Percentiles rank a stretch among this genome's conserved stretches.
These are phyloP conservation scores for Biston stratarius DNA, from an alignment of 2,888 invertebrate genomes.

Conservation along the genomic window DNA sequence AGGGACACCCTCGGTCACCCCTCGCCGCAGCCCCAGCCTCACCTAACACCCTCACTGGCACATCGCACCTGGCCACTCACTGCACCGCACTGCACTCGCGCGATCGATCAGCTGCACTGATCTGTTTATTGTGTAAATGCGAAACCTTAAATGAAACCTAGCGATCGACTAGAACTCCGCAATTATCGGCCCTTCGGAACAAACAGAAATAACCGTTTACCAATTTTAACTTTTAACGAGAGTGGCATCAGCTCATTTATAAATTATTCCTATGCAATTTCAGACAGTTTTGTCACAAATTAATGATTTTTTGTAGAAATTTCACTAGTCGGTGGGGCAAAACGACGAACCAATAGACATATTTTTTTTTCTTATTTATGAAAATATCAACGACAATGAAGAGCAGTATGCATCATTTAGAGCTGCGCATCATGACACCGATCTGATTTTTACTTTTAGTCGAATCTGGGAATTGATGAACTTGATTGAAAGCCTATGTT, in stretches of 20 bases:
- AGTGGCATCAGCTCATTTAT: constrained; percentile 12
- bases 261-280: constrained; percentile 53
- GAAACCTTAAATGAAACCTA: constrained; percentile 74
- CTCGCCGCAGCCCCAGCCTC: constrained; percentile 47
- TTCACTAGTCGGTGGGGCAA: constrained; percentile 80
- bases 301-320: constrained; percentile 64
- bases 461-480: constrained; percentile 8
- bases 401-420: constrained; percentile 35
- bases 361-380: constrained; percentile 39
- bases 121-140: constrained; percentile 75
- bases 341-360: constrained; percentile 84
- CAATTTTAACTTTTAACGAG: constrained; percentile 1
- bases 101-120: constrained; percentile 54
- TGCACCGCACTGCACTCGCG: constrained; percentile 61
- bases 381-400: constrained; percentile 51
- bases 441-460: background rate
- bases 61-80: constrained; percentile 39
- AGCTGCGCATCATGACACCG: background rate
- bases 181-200: constrained; percentile 43
- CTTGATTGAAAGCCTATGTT: background rate
- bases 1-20: constrained; percentile 60
- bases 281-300: constrained; percentile 60
- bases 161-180: constrained; percentile 62
- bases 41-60: constrained; percentile 73
- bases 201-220: constrained; percentile 20